Conservation (phyloP, 2,113 vertebrate species). For the Anseranas semipalmata region DNA sequence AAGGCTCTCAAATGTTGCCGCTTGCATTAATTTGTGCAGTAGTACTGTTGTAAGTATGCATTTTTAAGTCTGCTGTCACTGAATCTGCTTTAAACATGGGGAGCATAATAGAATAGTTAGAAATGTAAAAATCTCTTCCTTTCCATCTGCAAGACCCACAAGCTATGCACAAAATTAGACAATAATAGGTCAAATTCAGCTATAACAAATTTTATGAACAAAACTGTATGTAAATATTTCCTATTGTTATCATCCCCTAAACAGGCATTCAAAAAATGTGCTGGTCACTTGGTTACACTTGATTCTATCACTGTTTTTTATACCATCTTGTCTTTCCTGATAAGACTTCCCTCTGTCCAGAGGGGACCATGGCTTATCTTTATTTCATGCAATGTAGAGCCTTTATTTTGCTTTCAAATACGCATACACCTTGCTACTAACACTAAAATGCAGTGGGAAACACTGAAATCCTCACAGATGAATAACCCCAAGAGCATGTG, state of each 20-base stretch:
- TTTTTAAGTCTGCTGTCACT: not conserved
- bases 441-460: not conserved
- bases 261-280: not conserved
- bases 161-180: not conserved
- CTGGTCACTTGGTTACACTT: not conserved
- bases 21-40: not conserved
- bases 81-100: not conserved
- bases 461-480: not conserved
- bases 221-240: not conserved
- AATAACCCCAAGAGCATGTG: rapidly evolving
- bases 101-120: not conserved
- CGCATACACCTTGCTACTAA: not conserved
- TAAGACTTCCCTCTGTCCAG: not conserved
- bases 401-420: not conserved
- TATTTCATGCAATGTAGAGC: not conserved
- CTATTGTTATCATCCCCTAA: not conserved
- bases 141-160: not conserved
- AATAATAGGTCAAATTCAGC: not conserved
- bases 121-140: not conserved
- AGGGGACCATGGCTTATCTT: not conserved
- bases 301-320: not conserved
- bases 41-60: not conserved
- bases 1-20: not conserved
- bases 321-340: not conserved
- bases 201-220: not conserved